Conservation (phyloP, 2,888 invertebrate species). For the Acrobasis repandana region DNA sequence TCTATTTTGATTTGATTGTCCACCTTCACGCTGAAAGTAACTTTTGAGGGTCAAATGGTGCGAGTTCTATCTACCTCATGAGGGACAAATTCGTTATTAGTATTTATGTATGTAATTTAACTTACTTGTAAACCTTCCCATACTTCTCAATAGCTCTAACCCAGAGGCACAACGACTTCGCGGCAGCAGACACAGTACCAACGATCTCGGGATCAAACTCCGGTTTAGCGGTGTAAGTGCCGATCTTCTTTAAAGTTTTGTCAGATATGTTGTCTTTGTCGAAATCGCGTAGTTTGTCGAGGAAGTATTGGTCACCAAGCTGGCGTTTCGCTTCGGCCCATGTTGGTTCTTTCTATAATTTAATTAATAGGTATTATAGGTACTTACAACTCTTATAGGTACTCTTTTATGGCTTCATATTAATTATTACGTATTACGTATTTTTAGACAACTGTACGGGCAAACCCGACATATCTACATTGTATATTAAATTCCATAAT, state of each 20-base stretch:
- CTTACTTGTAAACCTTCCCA: conserved; percentile 92
- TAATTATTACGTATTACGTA: too few species aligned
- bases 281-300: conserved; percentile 90
- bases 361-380: background rate
- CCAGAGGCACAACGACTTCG: conserved; percentile 95
- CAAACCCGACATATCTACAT: too few species aligned
- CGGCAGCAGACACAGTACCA: conserved; percentile 91
- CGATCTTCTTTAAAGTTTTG: conserved; percentile 91
- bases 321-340: conserved; percentile 95
- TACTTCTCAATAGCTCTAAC: conserved; percentile 96
- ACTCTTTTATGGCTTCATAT: too few species aligned
- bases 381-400: too few species aligned
- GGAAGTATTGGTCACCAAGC: conserved; percentile 90
- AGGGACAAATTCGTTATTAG: too few species aligned
- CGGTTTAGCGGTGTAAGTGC: conserved; percentile 88
- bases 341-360: conserved; percentile 86
- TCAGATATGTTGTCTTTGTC: conserved; percentile 95
- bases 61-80: too few species aligned
- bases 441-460: too few species aligned
- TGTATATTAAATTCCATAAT: too few species aligned
- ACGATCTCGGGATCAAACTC: conserved; percentile 95
- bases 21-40: too few species aligned
- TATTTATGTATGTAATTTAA: conserved; percentile 24
- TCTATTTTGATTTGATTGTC: too few species aligned
- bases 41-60: too few species aligned